Evolutionary conservation across 2,113 vertebrate genomes (phyloP).

Genomic region (Pollimyrus isidori): DNA sequence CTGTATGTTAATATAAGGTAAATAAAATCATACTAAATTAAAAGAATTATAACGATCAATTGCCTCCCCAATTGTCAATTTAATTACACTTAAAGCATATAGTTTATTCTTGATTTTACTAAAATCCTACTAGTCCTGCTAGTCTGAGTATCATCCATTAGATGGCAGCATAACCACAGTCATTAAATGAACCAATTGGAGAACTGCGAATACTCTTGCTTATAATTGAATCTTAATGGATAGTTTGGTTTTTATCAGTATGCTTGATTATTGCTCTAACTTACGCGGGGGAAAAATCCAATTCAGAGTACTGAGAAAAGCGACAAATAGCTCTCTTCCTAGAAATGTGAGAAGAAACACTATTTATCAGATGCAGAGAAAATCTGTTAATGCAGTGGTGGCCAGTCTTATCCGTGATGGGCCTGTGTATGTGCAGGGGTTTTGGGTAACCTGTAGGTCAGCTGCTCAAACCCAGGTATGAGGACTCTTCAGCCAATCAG

Average conservation of each 20-base stretch:
- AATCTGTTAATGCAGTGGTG: neutral
- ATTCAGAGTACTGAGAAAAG: neutral
- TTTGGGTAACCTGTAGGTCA: neutral
- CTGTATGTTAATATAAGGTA: neutral
- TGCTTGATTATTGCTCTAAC: neutral
- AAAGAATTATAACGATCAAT: neutral
- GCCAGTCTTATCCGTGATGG: neutral
- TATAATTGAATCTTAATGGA: neutral
- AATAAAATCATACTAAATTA: neutral
- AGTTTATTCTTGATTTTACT: neutral
- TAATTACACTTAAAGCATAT: neutral
- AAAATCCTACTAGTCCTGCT: neutral
- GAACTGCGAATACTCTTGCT: neutral
- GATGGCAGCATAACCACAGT: conserved; percentile 28
- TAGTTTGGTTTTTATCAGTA: neutral
- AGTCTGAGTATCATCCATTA: conserved; percentile 27
- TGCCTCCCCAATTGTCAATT: neutral
- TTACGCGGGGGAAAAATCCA: neutral
- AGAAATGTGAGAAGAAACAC: neutral
- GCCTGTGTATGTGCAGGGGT: neutral
- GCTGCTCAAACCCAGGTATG: neutral
- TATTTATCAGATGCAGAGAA: neutral
- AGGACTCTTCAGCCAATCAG: neutral
- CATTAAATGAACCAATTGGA: neutral
- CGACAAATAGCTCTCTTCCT: neutral